Conservation (phyloP, 1,140 invertebrate genomes). For the Macrosteles quadrilineatus region DNA sequence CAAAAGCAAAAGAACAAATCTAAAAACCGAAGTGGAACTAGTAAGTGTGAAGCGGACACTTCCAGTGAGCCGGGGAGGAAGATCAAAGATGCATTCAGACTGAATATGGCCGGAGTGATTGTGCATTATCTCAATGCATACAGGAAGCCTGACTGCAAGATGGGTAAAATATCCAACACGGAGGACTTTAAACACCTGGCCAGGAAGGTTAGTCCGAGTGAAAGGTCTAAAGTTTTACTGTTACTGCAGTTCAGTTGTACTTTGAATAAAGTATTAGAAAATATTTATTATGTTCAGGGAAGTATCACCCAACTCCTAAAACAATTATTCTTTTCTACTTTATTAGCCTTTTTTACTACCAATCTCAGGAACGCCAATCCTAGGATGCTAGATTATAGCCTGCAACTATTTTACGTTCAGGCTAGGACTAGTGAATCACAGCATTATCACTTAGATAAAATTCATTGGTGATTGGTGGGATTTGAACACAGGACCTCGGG, state of each 20-base stretch:
- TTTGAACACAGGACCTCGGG: too few species aligned
- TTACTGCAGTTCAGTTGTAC: slow-evolving; percentile 17
- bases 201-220: slow-evolving; percentile 76
- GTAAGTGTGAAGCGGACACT: slow-evolving; percentile 52
- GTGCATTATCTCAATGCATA: slow-evolving; percentile 90
- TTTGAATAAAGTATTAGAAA: too few species aligned
- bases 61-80: slow-evolving; percentile 56
- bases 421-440: too few species aligned
- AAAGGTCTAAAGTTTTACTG: background rate
- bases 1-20: slow-evolving; percentile 30
- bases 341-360: too few species aligned
- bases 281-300: too few species aligned
- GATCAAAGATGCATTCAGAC: slow-evolving; percentile 86
- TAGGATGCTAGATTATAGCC: too few species aligned
- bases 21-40: slow-evolving; percentile 28
- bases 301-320: too few species aligned
- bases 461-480: too few species aligned
- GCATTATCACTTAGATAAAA: too few species aligned
- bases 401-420: too few species aligned
- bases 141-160: slow-evolving; percentile 77
- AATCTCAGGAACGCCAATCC: too few species aligned
- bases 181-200: slow-evolving; percentile 96
- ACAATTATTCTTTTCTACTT: too few species aligned
- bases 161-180: slow-evolving; percentile 82
- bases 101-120: slow-evolving; percentile 87